Percentiles rank a stretch among this genome's conserved stretches.
Evolutionary conservation across 53 echinoderm and acorn worm genomes (phyloP).

Genomic region (Stichopus horrens): DNA sequence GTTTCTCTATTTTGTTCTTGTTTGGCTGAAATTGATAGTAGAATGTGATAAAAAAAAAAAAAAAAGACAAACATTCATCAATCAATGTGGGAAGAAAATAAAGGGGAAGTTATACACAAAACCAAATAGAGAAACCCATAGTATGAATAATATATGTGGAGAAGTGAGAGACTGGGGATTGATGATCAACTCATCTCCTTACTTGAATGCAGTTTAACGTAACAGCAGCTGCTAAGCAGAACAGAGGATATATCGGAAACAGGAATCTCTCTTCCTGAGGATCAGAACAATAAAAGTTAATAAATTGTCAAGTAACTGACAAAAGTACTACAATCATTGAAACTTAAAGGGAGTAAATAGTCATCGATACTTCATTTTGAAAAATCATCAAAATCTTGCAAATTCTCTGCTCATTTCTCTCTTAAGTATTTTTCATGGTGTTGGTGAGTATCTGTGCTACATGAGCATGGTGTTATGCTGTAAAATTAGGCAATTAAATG

Average conservation of each 20-base stretch:
- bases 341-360: neutral
- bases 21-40: too few relatives aligned
- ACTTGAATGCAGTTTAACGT: conserved; percentile 81
- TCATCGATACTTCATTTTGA: neutral
- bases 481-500: neutral
- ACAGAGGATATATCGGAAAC: conserved; percentile 91
- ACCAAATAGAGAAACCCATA: neutral
- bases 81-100: too few relatives aligned
- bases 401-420: too few relatives aligned
- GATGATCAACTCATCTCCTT: neutral
- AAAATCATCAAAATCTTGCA: too few relatives aligned
- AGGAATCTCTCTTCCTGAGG: conserved; percentile 94
- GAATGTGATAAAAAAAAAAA: too few relatives aligned
- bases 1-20: too few relatives aligned
- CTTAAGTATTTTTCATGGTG: too few relatives aligned
- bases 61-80: too few relatives aligned
- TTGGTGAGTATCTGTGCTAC: too few relatives aligned
- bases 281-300: conserved; percentile 16
- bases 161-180: neutral
- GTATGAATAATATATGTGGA: neutral
- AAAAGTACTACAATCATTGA: neutral
- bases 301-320: neutral
- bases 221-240: conserved; percentile 77
- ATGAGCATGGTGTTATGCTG: too few relatives aligned
- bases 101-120: too few relatives aligned